Base-by-base conservation (phyloP, 2,797 vertebrate species). In the Fundulus diaphanus region DNA sequence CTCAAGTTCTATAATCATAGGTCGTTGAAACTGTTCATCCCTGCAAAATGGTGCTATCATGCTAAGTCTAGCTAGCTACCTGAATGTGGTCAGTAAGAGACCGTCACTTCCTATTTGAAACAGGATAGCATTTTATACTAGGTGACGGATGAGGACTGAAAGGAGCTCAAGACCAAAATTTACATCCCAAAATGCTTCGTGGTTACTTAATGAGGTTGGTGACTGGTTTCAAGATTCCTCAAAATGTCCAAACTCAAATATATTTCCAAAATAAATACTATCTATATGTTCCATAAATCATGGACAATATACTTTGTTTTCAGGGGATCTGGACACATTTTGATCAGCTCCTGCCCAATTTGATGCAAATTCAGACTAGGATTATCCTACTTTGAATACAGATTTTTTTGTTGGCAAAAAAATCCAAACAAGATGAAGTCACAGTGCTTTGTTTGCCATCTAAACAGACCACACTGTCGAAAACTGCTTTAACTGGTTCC, bases 161-260 rank as follows among this genome's bases (percentile, higher is more conserved):
- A 29, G 24, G 22, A 77, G 42, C n/a, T 35, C 72, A 33, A 1
- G 3, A 35, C 33, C 67, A 42, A 63, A 63, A 63, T 40, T 40
- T 52, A 29, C 76, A 77, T 68, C 44, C 76, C 75, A 54, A 52
- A 2, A 76, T 27, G 65, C 73, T 56, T 74, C 57, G 1, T 13
- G 65, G 82, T 79, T 72, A 75, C 12, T 68, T 77, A 61, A 68
- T 68, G 66, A 80, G 80, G 85, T 87, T 70, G 82, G 85, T 83
- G 86, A 87, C 82, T 72, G 81, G 77, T 22, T 61, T 61, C 33
- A 37, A 63, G 33, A 63, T 63, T 35, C 4, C 3, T 61, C 13
- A 35, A 33, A 20, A 59, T 33, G 15, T 59, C 5, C 7, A 29
- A 13, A 31, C 27, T 57, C 2, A 57, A 29, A 29, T 3, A 57